Evolutionary conservation across 1,140 invertebrate genomes (phyloP), one percentile per base, ranked within the genome.

Genomic region (Solenopsis fugax): DNA sequence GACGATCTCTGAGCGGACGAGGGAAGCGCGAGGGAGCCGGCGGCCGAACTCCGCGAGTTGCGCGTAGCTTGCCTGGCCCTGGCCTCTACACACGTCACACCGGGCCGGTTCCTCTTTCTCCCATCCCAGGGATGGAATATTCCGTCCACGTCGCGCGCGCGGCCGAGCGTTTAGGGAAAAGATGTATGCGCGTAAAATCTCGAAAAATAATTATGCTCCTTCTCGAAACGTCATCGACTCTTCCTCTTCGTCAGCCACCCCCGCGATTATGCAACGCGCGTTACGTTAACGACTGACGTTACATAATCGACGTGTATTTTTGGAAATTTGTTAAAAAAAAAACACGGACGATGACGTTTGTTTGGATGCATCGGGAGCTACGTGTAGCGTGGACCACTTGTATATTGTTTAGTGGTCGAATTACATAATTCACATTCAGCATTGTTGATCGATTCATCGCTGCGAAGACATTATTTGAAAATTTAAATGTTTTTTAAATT

Each of bases 301-400:
- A 77, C 5, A 9, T 77, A 77, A 77, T 62, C 56, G 16, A 62
- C 21, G 29, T 4, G 56, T 60, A 77, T 60, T 77, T 62, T 62
- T 77, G 56, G 75, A 60, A 60, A 60, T 77, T 62, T 77, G 16
- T 60, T 29, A 37, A 48, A 77, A 41, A 56, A 56, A 21, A 62
- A 62, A 18, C 21, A 34, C 21, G 16, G 2, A 12, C 52, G 10
- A 21, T 73, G 41, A 77, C 16, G 21, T 76, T 72, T 67, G 64
- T 45, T 69, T 69, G 13, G 13, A 29, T 24, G 65, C 65, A 48
- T 16, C 41, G n/a, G 0, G 37, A 1, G 7, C 29, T 13, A 18
- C 21, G 58, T 18, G 16, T 21, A 3, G 24, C 24, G 1, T 7
- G 24, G 5, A 21, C 0, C 12, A 9, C 3, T 9, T 45, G n/a